A percentile compares a stretch with the other conserved stretches of the same genome.
Evolutionary conservation across 2,797 vertebrate species (phyloP).

Genomic region (Heteromormyrus szaboi): DNA sequence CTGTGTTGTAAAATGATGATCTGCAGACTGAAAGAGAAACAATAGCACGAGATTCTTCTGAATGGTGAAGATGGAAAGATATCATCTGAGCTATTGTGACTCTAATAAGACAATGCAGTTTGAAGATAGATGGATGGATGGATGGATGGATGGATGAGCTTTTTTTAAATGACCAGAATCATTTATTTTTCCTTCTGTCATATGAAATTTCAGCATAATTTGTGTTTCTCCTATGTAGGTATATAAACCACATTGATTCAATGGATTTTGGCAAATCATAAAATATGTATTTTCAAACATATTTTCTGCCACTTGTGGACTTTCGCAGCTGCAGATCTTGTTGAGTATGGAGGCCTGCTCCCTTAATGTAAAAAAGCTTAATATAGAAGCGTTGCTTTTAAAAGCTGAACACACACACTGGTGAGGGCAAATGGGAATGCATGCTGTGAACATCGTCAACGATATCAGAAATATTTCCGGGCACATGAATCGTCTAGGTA

Average conservation of each 20-base stretch:
- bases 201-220: not conserved
- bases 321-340: not conserved
- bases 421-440: not conserved
- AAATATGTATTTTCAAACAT: not conserved
- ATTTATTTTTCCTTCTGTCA: not conserved
- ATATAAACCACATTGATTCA: not conserved
- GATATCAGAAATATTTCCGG: not conserved
- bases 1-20: not conserved
- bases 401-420: not conserved
- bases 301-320: not conserved
- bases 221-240: not conserved
- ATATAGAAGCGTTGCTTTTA: not conserved
- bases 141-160: not conserved
- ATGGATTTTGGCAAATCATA: not conserved
- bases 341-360: not conserved
- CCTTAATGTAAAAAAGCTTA: not conserved
- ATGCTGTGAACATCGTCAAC: not conserved
- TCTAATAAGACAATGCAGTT: not conserved
- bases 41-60: not conserved
- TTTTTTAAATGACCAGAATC: not conserved
- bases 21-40: not conserved
- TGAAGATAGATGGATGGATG: not conserved
- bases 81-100: not conserved
- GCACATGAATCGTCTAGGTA: not conserved
- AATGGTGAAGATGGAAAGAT: not conserved